Percentiles rank a stretch among this genome's conserved stretches.
Conservation (phyloP, 2,888 invertebrate genomes). For the Dermolepida albohirtum region DNA sequence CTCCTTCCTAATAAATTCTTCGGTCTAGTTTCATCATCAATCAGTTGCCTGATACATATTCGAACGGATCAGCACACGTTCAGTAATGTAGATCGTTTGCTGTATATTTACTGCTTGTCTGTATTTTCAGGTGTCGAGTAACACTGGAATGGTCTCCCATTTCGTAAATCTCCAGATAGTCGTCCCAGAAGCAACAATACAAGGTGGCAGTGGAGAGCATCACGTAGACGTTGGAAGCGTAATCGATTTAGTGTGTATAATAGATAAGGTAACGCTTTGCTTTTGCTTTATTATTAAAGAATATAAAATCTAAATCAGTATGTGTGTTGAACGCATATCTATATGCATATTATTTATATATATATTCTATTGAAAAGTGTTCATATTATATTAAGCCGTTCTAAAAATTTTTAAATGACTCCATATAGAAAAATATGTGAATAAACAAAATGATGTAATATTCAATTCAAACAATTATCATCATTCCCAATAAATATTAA, state of each 20-base stretch:
- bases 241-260: conserved; percentile 90
- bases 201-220: conserved; percentile 85
- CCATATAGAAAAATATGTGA: too few relatives aligned
- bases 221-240: conserved; percentile 92
- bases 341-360: too few relatives aligned
- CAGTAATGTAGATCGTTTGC: conserved; percentile 8
- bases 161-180: conserved; percentile 90
- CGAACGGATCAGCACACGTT: conserved; percentile 7
- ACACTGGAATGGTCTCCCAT: conserved; percentile 85
- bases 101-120: conserved; percentile 28
- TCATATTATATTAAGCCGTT: too few relatives aligned
- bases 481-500: too few relatives aligned
- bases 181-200: conserved; percentile 89
- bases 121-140: conserved; percentile 81
- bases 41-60: conserved; percentile 30
- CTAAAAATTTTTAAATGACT: too few relatives aligned
- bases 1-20: conserved; percentile 13
- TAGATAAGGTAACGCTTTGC: conserved; percentile 81
- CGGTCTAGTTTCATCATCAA: conserved; percentile 21
- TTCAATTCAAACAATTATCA: too few relatives aligned
- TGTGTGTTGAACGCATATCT: not conserved
- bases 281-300: conserved; percentile 4
- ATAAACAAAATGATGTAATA: too few relatives aligned
- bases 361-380: too few relatives aligned
- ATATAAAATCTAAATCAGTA: not conserved